These are phyloP conservation scores for Crocuta crocuta DNA, from an alignment of 2,113 vertebrate genomes.

Conservation along the genomic window DNA sequence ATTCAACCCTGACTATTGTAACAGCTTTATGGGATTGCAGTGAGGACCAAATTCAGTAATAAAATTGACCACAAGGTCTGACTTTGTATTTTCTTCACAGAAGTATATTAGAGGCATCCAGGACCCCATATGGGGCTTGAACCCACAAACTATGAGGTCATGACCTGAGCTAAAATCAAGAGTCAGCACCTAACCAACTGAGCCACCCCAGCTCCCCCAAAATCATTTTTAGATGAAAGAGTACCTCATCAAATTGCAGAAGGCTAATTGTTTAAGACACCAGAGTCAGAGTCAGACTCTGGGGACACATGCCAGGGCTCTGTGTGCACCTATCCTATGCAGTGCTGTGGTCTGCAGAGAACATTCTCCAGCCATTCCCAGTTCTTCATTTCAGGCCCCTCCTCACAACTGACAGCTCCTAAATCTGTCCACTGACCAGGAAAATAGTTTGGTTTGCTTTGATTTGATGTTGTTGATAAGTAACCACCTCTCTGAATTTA, in stretches of 20 bases:
- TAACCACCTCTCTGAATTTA: neutral
- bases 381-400: neutral
- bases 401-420: neutral
- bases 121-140: too few relatives aligned
- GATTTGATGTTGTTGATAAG: neutral
- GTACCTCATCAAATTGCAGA: neutral
- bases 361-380: neutral
- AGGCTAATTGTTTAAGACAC: neutral
- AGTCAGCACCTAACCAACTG: too few relatives aligned
- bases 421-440: neutral
- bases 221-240: neutral
- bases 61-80: neutral
- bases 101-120: neutral
- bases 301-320: neutral
- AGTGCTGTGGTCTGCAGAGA: neutral
- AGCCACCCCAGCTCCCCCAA: too few relatives aligned
- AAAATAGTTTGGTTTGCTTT: neutral
- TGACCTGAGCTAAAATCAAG: too few relatives aligned
- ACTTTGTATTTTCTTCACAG: neutral
- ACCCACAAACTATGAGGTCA: too few relatives aligned
- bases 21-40: neutral
- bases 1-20: too few relatives aligned
- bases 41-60: neutral
- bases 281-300: too few relatives aligned
- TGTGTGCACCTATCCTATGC: neutral